A percentile compares a stretch with the other conserved stretches of the same genome.
phyloP scores from a whole-genome alignment of 2,113 vertebrate genomes.

The Solenodon paradoxus region DNA sequence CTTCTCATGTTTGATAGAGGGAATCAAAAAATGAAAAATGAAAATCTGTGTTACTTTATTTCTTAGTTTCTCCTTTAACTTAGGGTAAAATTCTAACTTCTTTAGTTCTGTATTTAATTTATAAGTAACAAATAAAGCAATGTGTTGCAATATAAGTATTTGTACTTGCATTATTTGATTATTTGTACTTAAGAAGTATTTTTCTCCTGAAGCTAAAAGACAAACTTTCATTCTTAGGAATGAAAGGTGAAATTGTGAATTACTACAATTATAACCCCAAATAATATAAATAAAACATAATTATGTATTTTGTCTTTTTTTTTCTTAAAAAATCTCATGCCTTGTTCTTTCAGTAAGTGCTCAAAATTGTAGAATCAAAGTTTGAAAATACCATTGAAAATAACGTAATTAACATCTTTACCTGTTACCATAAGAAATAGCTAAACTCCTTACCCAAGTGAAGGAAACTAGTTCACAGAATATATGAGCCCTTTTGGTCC shows the following conservation, averaged over 20 bases:
- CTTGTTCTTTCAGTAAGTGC: neutral
- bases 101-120: neutral
- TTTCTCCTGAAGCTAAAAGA: neutral
- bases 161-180: neutral
- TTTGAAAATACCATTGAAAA: neutral
- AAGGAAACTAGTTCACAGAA: neutral
- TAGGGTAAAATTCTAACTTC: neutral
- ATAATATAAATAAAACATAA: neutral
- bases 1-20: neutral
- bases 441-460: neutral
- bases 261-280: neutral
- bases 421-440: neutral
- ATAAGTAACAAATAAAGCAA: neutral
- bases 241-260: neutral
- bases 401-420: neutral
- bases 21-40: neutral
- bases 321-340: neutral
- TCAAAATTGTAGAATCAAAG: neutral
- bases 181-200: neutral
- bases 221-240: neutral
- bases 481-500: rapidly evolving
- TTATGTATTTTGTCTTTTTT: too few relatives aligned
- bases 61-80: neutral
- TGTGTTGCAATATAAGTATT: neutral
- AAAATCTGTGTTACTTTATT: neutral